A percentile compares a stretch with the other conserved stretches of the same genome.
These are phyloP conservation scores for Hyles lineata DNA, from an alignment of 2,888 invertebrate genomes.

Conservation along the genomic window DNA sequence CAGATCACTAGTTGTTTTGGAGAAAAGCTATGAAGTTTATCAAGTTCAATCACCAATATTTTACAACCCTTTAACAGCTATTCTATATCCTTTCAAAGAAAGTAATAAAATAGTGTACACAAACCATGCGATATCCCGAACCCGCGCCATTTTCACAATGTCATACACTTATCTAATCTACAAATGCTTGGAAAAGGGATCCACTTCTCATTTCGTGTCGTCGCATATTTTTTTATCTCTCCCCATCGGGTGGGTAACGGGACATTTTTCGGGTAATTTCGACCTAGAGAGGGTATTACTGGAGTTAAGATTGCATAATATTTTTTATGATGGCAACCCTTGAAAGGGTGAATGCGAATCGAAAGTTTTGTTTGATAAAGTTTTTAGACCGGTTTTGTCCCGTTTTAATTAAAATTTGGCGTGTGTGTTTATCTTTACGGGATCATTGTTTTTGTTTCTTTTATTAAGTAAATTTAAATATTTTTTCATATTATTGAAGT, in stretches of 20 bases:
- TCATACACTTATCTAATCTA: constrained; percentile 53
- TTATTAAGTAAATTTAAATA: not conserved
- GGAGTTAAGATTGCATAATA: constrained; percentile 51
- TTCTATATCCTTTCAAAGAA: not conserved
- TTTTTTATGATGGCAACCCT: constrained; percentile 41
- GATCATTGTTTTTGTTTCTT: not conserved
- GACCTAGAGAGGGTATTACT: constrained; percentile 48
- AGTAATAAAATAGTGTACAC: not conserved
- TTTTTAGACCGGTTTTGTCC: constrained; percentile 9
- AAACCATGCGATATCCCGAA: not conserved
- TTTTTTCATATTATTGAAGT: not conserved
- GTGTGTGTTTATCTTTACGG: not conserved
- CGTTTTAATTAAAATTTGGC: constrained; percentile 10
- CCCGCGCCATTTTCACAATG: constrained; percentile 29
- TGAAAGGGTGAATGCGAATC: constrained; percentile 30
- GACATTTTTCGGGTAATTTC: constrained; percentile 58
- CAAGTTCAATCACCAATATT: not conserved
- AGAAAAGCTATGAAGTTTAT: too few species aligned
- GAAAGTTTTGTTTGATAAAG: constrained; percentile 28
- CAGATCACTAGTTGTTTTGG: too few species aligned
- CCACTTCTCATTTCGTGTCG: constrained; percentile 47
- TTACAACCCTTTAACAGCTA: not conserved
- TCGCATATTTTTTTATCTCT: constrained; percentile 54
- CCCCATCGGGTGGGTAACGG: constrained; percentile 38
- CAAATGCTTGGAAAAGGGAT: constrained; percentile 48